A percentile compares a stretch with the other conserved stretches of the same genome.
These are phyloP conservation scores for Agonum fuliginosum DNA, from an alignment of 2,888 invertebrate genomes.

Conservation along the genomic window DNA sequence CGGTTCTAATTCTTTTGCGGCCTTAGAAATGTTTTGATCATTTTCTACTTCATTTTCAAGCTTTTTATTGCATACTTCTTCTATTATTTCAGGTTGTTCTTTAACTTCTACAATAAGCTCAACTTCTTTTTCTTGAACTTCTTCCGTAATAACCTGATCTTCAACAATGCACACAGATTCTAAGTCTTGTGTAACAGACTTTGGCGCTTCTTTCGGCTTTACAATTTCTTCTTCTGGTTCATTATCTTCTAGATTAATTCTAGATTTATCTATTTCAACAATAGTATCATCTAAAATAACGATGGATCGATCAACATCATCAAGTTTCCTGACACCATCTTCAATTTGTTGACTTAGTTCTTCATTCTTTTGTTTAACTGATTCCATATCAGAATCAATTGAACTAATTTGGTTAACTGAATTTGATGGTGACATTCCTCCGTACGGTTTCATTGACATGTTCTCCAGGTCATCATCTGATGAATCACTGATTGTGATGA, in stretches of 20 bases:
- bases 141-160: not conserved
- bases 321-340: constrained; percentile 27
- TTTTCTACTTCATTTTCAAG: not conserved
- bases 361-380: constrained; percentile 36
- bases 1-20: not conserved
- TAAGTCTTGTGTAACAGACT: not conserved
- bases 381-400: constrained; percentile 56
- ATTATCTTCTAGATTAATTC: no score
- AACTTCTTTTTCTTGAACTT: not conserved
- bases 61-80: not conserved
- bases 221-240: constrained; percentile 21
- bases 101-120: no score
- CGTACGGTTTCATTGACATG: constrained; percentile 61
- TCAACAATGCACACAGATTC: no score
- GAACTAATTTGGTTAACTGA: constrained; percentile 60
- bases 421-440: constrained; percentile 61
- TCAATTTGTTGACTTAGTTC: constrained; percentile 54
- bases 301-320: constrained; percentile 42
- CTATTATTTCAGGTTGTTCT: no score
- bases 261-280: not conserved
- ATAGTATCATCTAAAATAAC: constrained; percentile 6
- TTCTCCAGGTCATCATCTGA: constrained; percentile 61
- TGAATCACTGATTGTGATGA: constrained; percentile 11
- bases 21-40: not conserved
- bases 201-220: not conserved